phyloP scores from a whole-genome alignment of 2,113 vertebrate genomes.

The Thalassarche chlororhynchos region DNA sequence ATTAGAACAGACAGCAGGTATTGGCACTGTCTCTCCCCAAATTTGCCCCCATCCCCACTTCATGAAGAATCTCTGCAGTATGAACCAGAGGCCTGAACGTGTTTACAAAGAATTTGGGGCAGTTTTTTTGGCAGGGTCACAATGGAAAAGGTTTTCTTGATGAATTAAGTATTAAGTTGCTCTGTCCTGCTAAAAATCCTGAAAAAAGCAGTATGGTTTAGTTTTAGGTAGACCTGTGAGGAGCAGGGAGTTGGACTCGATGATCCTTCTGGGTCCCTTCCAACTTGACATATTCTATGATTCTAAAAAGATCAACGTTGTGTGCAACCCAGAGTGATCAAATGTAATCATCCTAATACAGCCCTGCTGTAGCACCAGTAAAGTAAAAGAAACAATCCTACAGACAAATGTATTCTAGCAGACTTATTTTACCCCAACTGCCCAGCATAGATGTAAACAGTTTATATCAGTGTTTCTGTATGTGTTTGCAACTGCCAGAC shows the following conservation, averaged over 20 bases:
- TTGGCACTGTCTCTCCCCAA: neutral
- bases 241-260: neutral
- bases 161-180: neutral
- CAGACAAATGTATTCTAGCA: neutral
- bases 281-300: neutral
- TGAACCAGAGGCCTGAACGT: neutral
- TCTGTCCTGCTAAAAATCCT: neutral
- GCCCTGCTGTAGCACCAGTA: neutral
- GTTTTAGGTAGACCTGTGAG: neutral
- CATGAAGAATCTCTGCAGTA: neutral
- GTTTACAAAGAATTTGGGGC: neutral
- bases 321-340: neutral
- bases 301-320: neutral
- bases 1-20: neutral
- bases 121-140: neutral
- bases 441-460: neutral
- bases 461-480: neutral
- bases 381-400: neutral
- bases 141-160: neutral
- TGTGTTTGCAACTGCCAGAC: neutral
- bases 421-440: neutral
- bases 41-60: neutral
- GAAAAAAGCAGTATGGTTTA: neutral
- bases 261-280: neutral
- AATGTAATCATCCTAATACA: neutral